A percentile compares a stretch with the other conserved stretches of the same genome.
phyloP scores from a whole-genome alignment of 2,888 invertebrate species.

The Drosophila prolongata region DNA sequence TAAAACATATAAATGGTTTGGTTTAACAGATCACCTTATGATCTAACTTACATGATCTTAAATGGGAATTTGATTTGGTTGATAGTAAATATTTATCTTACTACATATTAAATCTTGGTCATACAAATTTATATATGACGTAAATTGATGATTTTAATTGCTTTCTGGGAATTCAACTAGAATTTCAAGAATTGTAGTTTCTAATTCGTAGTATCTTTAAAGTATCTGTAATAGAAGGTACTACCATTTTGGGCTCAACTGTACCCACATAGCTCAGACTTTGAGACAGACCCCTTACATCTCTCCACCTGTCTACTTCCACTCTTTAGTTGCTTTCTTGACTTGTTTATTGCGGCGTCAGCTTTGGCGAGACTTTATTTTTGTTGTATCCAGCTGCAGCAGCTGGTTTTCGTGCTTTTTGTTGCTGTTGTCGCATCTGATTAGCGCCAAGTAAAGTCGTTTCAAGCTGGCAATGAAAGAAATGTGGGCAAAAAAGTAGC shows the following conservation, averaged over 20 bases:
- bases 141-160: no score
- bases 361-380: constrained; percentile 62
- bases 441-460: constrained; percentile 36
- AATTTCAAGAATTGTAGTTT: no score
- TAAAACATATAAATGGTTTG: no score
- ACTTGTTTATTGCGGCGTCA: constrained; percentile 56
- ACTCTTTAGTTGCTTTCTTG: constrained; percentile 36
- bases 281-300: constrained; percentile 6
- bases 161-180: no score
- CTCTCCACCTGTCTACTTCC: constrained; percentile 20
- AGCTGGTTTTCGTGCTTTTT: constrained; percentile 9
- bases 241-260: constrained; percentile 4
- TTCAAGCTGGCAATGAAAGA: constrained; percentile 41
- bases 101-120: no score
- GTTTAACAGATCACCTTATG: no score
- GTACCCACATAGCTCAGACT: constrained; percentile 7
- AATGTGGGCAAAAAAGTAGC: constrained; percentile 36
- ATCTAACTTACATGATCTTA: no score
- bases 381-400: constrained; percentile 22
- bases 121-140: no score
- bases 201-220: no score
- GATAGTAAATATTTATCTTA: no score
- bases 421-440: constrained; percentile 38
- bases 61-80: no score
- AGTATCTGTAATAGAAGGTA: no score